phyloP scores from a whole-genome alignment of 2,888 invertebrate genomes.

The Mesorhabditis spiculigera region DNA sequence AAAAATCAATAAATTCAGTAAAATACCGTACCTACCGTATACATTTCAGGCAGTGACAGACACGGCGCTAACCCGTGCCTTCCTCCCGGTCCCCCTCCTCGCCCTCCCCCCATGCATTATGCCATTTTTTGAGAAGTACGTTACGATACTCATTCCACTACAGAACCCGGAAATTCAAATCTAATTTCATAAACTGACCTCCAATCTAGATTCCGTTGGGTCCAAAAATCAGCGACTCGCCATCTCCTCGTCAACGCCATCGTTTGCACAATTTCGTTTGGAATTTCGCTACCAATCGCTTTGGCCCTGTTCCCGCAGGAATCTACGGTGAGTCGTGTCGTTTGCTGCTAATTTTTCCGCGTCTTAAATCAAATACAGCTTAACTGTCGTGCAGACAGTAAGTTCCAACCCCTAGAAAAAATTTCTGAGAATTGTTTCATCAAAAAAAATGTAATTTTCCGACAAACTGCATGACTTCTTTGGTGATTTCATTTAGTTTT shows the following conservation, averaged over 20 bases:
- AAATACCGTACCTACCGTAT: background rate
- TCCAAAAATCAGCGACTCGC: slow-evolving; percentile 58
- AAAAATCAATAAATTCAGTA: background rate
- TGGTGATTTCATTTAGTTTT: no score
- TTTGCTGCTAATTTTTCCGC: background rate
- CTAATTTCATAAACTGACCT: background rate
- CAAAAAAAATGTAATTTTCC: slow-evolving; percentile 2
- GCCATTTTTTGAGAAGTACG: slow-evolving; percentile 50
- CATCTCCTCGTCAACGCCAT: slow-evolving; percentile 62
- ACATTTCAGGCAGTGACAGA: slow-evolving; percentile 38
- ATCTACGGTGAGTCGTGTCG: slow-evolving; percentile 29
- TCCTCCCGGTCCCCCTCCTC: slow-evolving; percentile 51
- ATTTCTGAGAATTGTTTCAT: no score
- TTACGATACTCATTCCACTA: background rate
- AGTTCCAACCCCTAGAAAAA: no score
- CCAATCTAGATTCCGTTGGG: slow-evolving; percentile 53
- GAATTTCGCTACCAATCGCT: slow-evolving; percentile 62
- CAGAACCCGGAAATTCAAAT: background rate
- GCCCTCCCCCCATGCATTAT: slow-evolving; percentile 50
- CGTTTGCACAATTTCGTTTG: slow-evolving; percentile 61
- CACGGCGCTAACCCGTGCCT: slow-evolving; percentile 51
- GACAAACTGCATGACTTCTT: background rate
- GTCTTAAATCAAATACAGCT: background rate
- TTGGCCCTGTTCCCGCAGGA: slow-evolving; percentile 64
- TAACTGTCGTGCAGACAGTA: no score